Conservation (phyloP, 2,888 invertebrate genomes). For the Pollenia angustigena region DNA sequence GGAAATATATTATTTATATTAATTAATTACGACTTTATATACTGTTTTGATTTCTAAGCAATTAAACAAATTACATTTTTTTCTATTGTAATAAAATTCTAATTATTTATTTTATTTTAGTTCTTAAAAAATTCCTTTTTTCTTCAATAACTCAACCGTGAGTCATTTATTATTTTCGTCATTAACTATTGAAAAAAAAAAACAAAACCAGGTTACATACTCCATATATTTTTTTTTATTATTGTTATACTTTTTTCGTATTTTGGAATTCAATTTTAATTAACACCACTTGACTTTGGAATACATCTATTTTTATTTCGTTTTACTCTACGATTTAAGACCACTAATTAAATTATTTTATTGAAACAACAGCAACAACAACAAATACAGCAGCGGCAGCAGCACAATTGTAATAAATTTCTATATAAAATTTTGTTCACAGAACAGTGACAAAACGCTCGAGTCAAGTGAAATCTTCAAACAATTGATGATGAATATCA, state of each 20-base stretch:
- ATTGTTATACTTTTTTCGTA: not conserved
- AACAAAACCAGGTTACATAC: slow-evolving; percentile 14
- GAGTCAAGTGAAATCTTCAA: slow-evolving; percentile 43
- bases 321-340: slow-evolving; percentile 57
- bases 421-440: slow-evolving; percentile 40
- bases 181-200: slow-evolving; percentile 4
- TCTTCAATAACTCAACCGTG: slow-evolving; percentile 42
- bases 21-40: not conserved
- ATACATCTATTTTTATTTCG: slow-evolving; percentile 66
- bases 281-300: slow-evolving; percentile 82
- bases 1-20: not conserved
- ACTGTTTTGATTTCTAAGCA: not conserved
- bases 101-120: not conserved
- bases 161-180: slow-evolving; percentile 37
- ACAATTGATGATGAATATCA: slow-evolving; percentile 68
- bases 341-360: slow-evolving; percentile 72
- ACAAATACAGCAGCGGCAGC: not conserved
- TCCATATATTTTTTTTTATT: not conserved
- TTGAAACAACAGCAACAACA: slow-evolving; percentile 50
- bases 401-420: slow-evolving; percentile 41
- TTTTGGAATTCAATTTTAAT: slow-evolving; percentile 77
- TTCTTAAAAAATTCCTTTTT: not conserved
- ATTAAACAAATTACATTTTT: not conserved
- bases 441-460: slow-evolving; percentile 35
- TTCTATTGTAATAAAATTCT: not conserved